Percentiles rank a stretch among this genome's conserved stretches.
phyloP scores from a whole-genome alignment of 2,797 vertebrate genomes.

The Apogon talboti region DNA sequence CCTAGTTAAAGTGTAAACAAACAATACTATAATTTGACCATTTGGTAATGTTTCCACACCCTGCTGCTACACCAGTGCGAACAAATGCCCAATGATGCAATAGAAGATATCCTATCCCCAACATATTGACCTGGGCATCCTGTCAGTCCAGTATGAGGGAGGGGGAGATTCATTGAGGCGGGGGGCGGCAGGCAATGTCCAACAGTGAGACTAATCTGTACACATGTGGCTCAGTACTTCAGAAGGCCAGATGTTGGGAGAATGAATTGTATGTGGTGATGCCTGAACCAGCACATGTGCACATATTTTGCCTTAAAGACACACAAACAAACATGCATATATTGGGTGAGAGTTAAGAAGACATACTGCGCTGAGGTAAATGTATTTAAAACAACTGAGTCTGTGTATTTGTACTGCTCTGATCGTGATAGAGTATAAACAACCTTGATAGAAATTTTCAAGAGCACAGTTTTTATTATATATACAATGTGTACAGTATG shows the following conservation, averaged over 20 bases:
- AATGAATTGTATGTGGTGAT: slow-evolving; percentile 61
- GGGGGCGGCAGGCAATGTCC: slow-evolving; percentile 55
- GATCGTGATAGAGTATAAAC: not conserved
- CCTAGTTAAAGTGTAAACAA: slow-evolving; percentile 49
- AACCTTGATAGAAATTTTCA: not conserved
- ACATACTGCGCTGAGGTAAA: not conserved
- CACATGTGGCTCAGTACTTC: slow-evolving; percentile 68
- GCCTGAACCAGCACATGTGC: slow-evolving; percentile 50
- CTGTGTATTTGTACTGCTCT: not conserved
- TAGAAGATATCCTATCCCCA: slow-evolving; percentile 29
- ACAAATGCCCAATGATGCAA: slow-evolving; percentile 44
- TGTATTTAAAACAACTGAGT: not conserved
- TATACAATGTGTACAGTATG: slow-evolving; percentile 7
- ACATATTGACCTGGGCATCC: slow-evolving; percentile 28
- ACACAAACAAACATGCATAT: slow-evolving; percentile 34
- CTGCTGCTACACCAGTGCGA: slow-evolving; percentile 6
- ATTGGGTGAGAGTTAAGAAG: slow-evolving; percentile 18
- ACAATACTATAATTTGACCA: slow-evolving; percentile 27
- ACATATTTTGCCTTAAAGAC: slow-evolving; percentile 28
- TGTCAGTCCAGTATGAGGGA: slow-evolving; percentile 48
- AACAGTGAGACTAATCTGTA: slow-evolving; percentile 74
- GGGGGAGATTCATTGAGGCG: slow-evolving; percentile 49
- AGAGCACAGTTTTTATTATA: not conserved
- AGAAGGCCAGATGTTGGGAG: slow-evolving; percentile 77
- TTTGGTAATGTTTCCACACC: slow-evolving; percentile 15